Conservation (phyloP, 2,888 invertebrate genomes). For the Nezara viridula region DNA sequence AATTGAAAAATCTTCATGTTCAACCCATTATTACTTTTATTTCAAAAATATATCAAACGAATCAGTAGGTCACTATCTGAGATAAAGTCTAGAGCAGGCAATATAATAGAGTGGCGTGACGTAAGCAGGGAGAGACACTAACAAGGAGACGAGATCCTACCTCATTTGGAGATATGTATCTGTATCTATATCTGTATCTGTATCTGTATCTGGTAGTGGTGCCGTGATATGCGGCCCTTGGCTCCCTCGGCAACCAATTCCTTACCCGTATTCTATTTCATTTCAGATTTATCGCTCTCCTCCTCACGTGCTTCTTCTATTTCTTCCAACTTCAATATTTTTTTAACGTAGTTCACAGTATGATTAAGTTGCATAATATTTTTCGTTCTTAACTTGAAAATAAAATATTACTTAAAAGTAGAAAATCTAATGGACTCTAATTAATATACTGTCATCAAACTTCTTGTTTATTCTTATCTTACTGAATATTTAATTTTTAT, state of each 20-base stretch:
- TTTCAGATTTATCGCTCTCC: neutral
- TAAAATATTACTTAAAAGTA: no score
- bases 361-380: neutral
- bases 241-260: constrained; percentile 21
- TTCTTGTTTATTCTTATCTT: no score
- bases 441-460: no score
- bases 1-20: no score
- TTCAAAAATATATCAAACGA: neutral
- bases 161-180: constrained; percentile 29
- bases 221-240: neutral
- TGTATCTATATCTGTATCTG: neutral
- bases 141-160: neutral
- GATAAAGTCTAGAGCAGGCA: neutral
- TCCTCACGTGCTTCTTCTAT: neutral
- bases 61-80: neutral
- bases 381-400: neutral
- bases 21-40: neutral
- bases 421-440: no score
- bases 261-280: constrained; percentile 2
- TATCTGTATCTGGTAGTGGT: neutral
- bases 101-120: neutral
- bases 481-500: no score
- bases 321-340: neutral
- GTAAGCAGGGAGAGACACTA: neutral
- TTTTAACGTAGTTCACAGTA: neutral